These are phyloP conservation scores for Acleris literana DNA, from an alignment of 2,888 invertebrate genomes.

Conservation along the genomic window DNA sequence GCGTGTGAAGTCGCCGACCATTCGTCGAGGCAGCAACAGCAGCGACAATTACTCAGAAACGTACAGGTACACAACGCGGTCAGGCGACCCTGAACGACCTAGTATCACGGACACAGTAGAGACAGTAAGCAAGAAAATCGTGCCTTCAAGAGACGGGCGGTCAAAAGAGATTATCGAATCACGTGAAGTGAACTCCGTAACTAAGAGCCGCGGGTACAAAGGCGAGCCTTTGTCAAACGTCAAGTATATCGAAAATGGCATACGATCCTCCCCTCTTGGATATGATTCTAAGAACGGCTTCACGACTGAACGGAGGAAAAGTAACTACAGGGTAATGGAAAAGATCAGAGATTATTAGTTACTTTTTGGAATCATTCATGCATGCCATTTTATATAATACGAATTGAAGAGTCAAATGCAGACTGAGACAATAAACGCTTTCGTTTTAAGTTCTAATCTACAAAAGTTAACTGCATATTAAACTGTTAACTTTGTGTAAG, in stretches of 20 bases:
- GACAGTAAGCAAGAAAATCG: conserved; percentile 87
- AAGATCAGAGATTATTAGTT: conserved; percentile 78
- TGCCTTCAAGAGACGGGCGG: conserved; percentile 86
- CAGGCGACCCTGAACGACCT: conserved; percentile 86
- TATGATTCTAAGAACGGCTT: conserved; percentile 69
- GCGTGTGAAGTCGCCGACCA: conserved; percentile 73
- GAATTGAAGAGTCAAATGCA: conserved; percentile 63
- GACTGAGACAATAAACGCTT: conserved; percentile 70
- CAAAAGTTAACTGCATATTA: conserved; percentile 61
- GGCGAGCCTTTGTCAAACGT: conserved; percentile 72
- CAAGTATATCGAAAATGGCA: conserved; percentile 83
- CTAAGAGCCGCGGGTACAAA: conserved; percentile 84
- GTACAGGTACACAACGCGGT: conserved; percentile 86
- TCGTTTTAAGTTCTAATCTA: conserved; percentile 56
- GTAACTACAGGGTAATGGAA: conserved; percentile 76
- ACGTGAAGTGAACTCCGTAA: conserved; percentile 87
- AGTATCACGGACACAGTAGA: conserved; percentile 88
- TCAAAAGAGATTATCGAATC: conserved; percentile 88
- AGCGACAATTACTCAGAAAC: conserved; percentile 89
- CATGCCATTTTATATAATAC: conserved; percentile 47
- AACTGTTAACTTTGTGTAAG: conserved; percentile 61
- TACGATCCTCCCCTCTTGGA: conserved; percentile 61
- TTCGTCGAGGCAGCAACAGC: conserved; percentile 86
- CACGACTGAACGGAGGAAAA: conserved; percentile 69
- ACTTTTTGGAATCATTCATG: conserved; percentile 39